These are phyloP conservation scores for Benthosema pterotum DNA, from an alignment of 2,797 vertebrate genomes.

Conservation along the genomic window DNA sequence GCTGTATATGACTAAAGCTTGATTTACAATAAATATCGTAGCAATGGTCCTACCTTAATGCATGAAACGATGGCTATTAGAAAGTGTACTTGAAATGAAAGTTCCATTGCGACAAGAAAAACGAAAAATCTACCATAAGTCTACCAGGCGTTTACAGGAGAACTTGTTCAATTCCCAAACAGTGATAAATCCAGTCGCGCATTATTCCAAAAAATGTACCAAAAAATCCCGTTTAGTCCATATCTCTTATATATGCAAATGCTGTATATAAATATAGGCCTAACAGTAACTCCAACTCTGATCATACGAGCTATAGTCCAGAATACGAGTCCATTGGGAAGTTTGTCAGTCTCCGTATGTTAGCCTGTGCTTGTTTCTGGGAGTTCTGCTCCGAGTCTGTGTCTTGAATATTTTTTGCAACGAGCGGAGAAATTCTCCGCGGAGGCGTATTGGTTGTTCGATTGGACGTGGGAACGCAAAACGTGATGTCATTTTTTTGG, in stretches of 20 bases:
- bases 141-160: conserved; percentile 18
- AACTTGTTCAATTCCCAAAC: conserved; percentile 49
- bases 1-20: neutral
- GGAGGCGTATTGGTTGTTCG: conserved; percentile 49
- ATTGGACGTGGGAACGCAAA: conserved; percentile 81
- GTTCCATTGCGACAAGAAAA: conserved; percentile 60
- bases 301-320: conserved; percentile 33
- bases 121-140: conserved; percentile 25
- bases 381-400: conserved; percentile 39
- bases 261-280: no score
- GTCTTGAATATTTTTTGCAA: conserved; percentile 45
- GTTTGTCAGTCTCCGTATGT: conserved; percentile 36
- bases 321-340: conserved; percentile 45
- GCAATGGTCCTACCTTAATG: conserved; percentile 66
- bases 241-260: conserved; percentile 34
- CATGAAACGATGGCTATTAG: conserved; percentile 64
- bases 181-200: conserved; percentile 54
- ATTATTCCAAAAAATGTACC: conserved; percentile 58
- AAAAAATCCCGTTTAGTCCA: conserved; percentile 53
- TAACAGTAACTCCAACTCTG: conserved; percentile 35
- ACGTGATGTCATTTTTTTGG: conserved; percentile 85
- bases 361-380: conserved; percentile 23
- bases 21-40: neutral
- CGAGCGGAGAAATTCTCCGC: conserved; percentile 40
- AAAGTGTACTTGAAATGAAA: conserved; percentile 59